Conservation (phyloP, 2,797 vertebrate species). For the Gallinago stenura region DNA sequence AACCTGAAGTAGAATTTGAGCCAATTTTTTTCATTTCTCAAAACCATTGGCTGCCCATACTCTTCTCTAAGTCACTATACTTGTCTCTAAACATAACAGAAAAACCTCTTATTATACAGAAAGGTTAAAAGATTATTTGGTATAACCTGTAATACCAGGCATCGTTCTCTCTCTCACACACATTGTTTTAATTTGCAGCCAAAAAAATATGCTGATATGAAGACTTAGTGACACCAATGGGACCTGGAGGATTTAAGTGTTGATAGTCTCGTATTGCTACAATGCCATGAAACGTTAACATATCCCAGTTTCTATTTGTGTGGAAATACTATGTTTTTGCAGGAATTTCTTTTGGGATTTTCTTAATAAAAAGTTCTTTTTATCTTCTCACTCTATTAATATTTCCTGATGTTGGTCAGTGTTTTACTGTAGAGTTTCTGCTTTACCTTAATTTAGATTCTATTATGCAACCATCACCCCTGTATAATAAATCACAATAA, state of each 20-base stretch:
- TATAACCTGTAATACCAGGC: background rate
- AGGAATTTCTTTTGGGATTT: background rate
- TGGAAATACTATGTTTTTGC: background rate
- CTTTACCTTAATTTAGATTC: background rate
- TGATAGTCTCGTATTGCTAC: background rate
- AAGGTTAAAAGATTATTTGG: background rate
- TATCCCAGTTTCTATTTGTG: background rate
- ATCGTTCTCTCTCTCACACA: background rate
- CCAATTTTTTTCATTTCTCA: background rate
- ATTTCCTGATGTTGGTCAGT: background rate
- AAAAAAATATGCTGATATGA: background rate
- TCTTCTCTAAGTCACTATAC: background rate
- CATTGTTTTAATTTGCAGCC: background rate
- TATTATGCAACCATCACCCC: background rate
- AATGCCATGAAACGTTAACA: background rate
- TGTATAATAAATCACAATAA: background rate
- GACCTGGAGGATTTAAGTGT: background rate
- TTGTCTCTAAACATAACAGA: background rate
- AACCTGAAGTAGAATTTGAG: background rate
- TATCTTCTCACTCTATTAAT: background rate
- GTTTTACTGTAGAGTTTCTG: background rate
- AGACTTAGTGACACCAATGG: background rate
- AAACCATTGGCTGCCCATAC: background rate
- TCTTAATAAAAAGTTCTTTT: background rate
- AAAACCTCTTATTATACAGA: background rate